Evolutionary conservation across 2,113 vertebrate genomes (phyloP), one percentile per base, ranked within the genome.

Genomic region (Austrofundulus limnaeus): DNA sequence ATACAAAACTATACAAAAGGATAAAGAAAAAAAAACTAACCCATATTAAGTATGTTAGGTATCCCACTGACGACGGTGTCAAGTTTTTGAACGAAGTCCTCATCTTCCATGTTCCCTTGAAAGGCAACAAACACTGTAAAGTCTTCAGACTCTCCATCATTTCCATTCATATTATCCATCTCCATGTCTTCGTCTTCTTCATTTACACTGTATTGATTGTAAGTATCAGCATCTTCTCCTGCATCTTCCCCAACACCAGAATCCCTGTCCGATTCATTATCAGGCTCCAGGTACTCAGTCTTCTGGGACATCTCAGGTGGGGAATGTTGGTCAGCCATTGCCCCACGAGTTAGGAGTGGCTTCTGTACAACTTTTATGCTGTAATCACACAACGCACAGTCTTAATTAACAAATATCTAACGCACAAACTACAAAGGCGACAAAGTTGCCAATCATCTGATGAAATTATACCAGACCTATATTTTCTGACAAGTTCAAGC

Each of bases 121-220:
- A 99, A 97, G 76, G 96, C 93, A 66, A 98, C 88, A 80, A 96
- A 98, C 66, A 99, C 95, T 0, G 92, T 97, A 51, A 94, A 94
- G 82, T 92, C 87, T 71, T 89, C 87, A 45, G 61, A 78, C 20
- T 58, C 57, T 9, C 7, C 23, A 16, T 28, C 4, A 21, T 14
- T 49, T 69, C 64, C 75, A 49, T 80, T 66, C 1, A 17, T 16
- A 34, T 17, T 72, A 63, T 79, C 65, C 42, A 68, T 60, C 19
- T 61, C 56, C 25, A 57, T 28, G 20, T 39, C 43, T 10, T 51
- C 37, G 17, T 85, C 74, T 11, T 80, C 75, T 59, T 68, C 62
- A 15, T 69, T 49, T 82, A 82, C 72, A 83, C 80, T 56, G 77
- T 57, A 61, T 69, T 74, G 79, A 69, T 63, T 59, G 77, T 60